phyloP scores from a whole-genome alignment of 1,140 invertebrate genomes.

The Epicauta chinensis region DNA sequence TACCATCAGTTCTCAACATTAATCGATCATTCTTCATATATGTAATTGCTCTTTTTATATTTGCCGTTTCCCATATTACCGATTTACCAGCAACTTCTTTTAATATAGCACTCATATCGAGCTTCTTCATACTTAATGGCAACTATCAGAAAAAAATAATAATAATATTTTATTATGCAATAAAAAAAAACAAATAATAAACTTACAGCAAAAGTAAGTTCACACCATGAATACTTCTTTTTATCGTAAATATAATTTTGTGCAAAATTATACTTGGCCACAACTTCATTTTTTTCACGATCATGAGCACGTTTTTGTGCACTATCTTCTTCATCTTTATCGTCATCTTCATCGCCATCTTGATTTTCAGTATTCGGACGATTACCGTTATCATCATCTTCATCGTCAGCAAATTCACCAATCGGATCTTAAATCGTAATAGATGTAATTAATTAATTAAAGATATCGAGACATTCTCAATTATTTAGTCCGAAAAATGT shows the following conservation, averaged over 20 bases:
- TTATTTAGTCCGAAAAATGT: too few species aligned
- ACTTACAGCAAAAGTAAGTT: slow-evolving; percentile 58
- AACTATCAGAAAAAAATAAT: slow-evolving; percentile 51
- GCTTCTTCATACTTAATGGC: slow-evolving; percentile 55
- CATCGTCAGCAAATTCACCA: neutral
- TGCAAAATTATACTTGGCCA: slow-evolving; percentile 45
- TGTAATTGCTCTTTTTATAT: slow-evolving; percentile 78
- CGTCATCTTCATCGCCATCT: slow-evolving; percentile 50
- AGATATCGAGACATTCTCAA: too few species aligned
- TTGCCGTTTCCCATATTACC: slow-evolving; percentile 72
- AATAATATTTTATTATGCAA: too few species aligned
- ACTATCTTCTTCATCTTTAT: slow-evolving; percentile 55
- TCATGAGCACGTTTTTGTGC: slow-evolving; percentile 65
- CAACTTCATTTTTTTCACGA: slow-evolving; percentile 49
- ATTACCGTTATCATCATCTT: slow-evolving; percentile 41
- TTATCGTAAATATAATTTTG: slow-evolving; percentile 72
- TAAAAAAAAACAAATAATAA: slow-evolving; percentile 13
- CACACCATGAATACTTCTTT: slow-evolving; percentile 65
- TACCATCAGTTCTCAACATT: slow-evolving; percentile 87
- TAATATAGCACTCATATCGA: slow-evolving; percentile 76
- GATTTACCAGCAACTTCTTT: slow-evolving; percentile 64
- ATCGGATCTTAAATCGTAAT: too few species aligned
- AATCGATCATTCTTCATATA: slow-evolving; percentile 53
- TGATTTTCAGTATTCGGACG: slow-evolving; percentile 32
- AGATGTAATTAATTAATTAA: too few species aligned